Conservation (phyloP, 1,140 invertebrate genomes). For the Pogonognathellus flavescens region DNA sequence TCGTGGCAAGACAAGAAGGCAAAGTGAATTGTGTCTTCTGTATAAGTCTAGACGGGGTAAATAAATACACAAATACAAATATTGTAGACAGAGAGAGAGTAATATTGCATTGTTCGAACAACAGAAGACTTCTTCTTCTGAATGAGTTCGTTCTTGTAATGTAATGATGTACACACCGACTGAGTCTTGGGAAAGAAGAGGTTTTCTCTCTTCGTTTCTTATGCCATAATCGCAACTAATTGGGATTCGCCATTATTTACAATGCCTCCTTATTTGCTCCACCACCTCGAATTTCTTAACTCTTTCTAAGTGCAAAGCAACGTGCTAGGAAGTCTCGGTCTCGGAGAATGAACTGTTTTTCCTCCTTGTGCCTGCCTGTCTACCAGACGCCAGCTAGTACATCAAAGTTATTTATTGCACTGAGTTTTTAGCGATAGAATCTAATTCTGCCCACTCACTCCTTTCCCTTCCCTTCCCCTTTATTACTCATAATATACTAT, state of each 20-base stretch:
- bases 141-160: no score
- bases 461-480: not conserved
- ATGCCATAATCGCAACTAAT: conserved; percentile 19
- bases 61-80: no score
- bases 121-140: no score
- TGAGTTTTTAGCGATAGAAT: conserved; percentile 13
- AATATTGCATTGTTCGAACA: no score
- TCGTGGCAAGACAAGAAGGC: no score
- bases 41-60: not conserved
- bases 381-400: not conserved
- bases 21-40: not conserved
- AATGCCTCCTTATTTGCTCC: conserved; percentile 22
- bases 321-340: not conserved
- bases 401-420: conserved; percentile 13
- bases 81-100: no score
- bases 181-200: not conserved
- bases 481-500: not conserved
- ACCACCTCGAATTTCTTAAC: not conserved
- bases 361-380: not conserved
- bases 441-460: not conserved
- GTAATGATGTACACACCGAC: no score
- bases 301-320: not conserved
- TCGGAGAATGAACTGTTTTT: not conserved
- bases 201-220: not conserved
- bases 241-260: conserved; percentile 44